A percentile compares a stretch with the other conserved stretches of the same genome.
These are phyloP conservation scores for Aramus guarauna DNA, from an alignment of 2,113 vertebrate species.

Conservation along the genomic window DNA sequence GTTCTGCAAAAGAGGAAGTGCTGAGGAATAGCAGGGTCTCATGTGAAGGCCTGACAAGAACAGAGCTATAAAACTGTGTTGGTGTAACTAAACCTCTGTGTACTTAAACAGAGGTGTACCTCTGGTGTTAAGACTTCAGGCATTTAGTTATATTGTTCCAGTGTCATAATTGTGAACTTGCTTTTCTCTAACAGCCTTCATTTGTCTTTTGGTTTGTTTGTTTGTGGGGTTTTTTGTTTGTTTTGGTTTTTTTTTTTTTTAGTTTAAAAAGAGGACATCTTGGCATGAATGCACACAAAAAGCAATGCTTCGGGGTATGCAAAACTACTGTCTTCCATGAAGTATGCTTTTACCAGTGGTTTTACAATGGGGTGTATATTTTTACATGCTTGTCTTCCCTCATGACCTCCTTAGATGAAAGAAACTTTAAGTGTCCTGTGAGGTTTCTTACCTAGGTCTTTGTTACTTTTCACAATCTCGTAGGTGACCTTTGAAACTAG, in stretches of 20 bases:
- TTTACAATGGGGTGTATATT: background rate
- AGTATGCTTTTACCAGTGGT: background rate
- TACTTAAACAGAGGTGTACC: background rate
- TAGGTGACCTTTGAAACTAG: background rate
- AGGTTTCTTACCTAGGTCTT: background rate
- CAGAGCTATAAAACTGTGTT: background rate
- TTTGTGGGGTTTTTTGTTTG: too few relatives aligned
- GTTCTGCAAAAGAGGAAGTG: background rate
- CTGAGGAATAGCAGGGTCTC: background rate
- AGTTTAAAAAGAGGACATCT: background rate
- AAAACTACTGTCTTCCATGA: accelerated
- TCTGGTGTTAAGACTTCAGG: background rate
- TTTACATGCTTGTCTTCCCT: background rate
- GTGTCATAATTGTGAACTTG: background rate
- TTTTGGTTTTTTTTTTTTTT: background rate
- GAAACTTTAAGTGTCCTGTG: background rate
- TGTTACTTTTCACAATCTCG: background rate
- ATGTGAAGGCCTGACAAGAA: background rate
- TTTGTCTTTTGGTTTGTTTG: background rate
- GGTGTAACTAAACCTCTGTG: background rate
- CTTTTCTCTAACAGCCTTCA: background rate
- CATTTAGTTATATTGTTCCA: background rate
- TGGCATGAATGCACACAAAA: background rate
- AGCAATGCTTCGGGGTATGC: background rate
- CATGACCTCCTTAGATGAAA: background rate